These are phyloP conservation scores for Byasa hedistus DNA, from an alignment of 2,888 invertebrate genomes.

Conservation along the genomic window DNA sequence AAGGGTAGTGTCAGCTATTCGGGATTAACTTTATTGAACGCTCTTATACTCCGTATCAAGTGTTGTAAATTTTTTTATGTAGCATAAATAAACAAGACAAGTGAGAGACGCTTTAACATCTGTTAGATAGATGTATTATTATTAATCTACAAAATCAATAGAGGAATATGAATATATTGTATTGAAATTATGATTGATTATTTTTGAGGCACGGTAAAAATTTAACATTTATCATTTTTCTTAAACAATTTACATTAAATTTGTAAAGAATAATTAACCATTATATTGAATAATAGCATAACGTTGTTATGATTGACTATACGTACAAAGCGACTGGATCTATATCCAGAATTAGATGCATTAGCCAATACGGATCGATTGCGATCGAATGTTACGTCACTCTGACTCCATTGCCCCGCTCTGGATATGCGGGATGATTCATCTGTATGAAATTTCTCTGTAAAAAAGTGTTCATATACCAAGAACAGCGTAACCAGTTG, in stretches of 20 bases:
- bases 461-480: conserved; percentile 5
- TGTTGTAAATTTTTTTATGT: not conserved
- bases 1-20: conserved; percentile 41
- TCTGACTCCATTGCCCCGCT: conserved; percentile 12
- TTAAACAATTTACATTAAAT: no score
- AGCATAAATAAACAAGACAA: not conserved
- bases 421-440: conserved; percentile 17
- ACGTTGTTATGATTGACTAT: conserved; percentile 36
- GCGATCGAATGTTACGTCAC: conserved; percentile 29
- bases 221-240: no score
- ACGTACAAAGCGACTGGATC: conserved; percentile 32
- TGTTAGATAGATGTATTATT: not conserved
- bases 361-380: conserved; percentile 39
- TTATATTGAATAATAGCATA: no score
- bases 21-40: not conserved
- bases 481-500: not conserved
- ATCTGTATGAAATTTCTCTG: conserved; percentile 5
- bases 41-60: not conserved
- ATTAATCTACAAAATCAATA: not conserved
- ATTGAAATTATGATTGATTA: not conserved
- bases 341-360: conserved; percentile 42
- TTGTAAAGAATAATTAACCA: no score
- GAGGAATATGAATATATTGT: not conserved
- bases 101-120: not conserved
- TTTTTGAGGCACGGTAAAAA: no score